Evolutionary conservation across 2,888 invertebrate species (phyloP), one percentile per base, ranked within the genome.

Genomic region (Eubasilissa splendida): DNA sequence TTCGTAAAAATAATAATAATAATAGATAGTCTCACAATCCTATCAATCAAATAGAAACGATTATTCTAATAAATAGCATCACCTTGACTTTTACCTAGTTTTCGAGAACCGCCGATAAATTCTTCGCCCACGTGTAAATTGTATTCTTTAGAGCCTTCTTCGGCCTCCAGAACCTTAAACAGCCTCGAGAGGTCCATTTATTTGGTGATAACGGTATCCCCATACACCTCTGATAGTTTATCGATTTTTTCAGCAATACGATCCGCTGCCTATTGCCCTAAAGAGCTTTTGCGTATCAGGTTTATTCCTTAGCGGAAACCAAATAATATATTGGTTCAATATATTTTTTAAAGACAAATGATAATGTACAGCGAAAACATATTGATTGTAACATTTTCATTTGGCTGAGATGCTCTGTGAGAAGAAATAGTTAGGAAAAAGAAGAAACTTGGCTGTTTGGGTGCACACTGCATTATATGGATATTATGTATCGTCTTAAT

Each of bases 141-240:
- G 50, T 68, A 52, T 68, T 68, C 68, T 68, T 68, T 68, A 68
- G 68, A 14, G 50, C 52, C 50, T 52, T 50, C 50, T 12, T 12
- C 52, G 52, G 14, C 68, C 52, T n/a, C 52, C 68, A 50, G 50
- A 68, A 66, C 66, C 66, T 66, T 66, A 66, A 66, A 68, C 68
- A 33, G 68, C 52, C 68, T 50, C 58, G 68, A 9, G 68, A n/a
- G 52, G 42, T 50, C 68, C 68, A 68, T 68, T 68, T 68, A 68
- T 68, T 68, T 68, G 68, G 68, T 68, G 68, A 68, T 68, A 68
- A 68, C 50, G 68, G 68, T 50, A n/a, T 68, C 52, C 52, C 50
- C 68, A 68, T 68, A 68, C n/a, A 50, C 68, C 68, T 68, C 14
- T n/a, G 52, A 14, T 68, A 68, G 68, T 68, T 52, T 68, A 68